Conservation (phyloP, 2,797 vertebrate species). For the Salarias fasciatus region DNA sequence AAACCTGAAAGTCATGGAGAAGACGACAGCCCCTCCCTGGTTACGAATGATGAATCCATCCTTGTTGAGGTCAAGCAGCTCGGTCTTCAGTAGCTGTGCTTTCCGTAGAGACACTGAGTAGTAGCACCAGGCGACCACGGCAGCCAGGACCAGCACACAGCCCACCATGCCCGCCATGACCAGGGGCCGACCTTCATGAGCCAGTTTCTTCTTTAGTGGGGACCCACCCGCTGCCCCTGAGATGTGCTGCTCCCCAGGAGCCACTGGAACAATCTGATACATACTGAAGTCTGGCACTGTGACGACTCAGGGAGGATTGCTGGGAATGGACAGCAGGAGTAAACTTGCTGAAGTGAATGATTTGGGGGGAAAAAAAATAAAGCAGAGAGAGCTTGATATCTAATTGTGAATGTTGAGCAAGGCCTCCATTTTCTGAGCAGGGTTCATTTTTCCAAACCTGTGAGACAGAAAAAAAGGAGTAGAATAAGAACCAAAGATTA, state of each 20-base stretch:
- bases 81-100: slow-evolving; percentile 86
- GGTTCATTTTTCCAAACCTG: slow-evolving; percentile 38
- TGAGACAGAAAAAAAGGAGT: slow-evolving; percentile 1
- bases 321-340: slow-evolving; percentile 6
- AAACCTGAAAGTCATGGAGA: slow-evolving; percentile 89
- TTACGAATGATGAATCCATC: slow-evolving; percentile 92
- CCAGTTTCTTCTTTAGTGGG: slow-evolving; percentile 76
- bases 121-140: slow-evolving; percentile 92
- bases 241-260: slow-evolving; percentile 70
- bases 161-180: slow-evolving; percentile 83
- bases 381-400: slow-evolving; percentile 10
- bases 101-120: slow-evolving; percentile 90
- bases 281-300: slow-evolving; percentile 55
- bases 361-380: slow-evolving; percentile 4
- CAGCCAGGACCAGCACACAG: slow-evolving; percentile 84
- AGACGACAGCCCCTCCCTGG: slow-evolving; percentile 84
- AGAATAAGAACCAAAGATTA: no score
- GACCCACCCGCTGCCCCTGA: slow-evolving; percentile 63
- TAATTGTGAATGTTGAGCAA: slow-evolving; percentile 36
- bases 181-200: slow-evolving; percentile 82
- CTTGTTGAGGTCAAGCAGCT: slow-evolving; percentile 87
- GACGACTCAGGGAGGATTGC: background rate
- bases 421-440: slow-evolving; percentile 40
- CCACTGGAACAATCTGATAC: slow-evolving; percentile 82
- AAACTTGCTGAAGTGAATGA: background rate